phyloP scores from a whole-genome alignment of 2,888 invertebrate species.

The Chirona hameri region DNA sequence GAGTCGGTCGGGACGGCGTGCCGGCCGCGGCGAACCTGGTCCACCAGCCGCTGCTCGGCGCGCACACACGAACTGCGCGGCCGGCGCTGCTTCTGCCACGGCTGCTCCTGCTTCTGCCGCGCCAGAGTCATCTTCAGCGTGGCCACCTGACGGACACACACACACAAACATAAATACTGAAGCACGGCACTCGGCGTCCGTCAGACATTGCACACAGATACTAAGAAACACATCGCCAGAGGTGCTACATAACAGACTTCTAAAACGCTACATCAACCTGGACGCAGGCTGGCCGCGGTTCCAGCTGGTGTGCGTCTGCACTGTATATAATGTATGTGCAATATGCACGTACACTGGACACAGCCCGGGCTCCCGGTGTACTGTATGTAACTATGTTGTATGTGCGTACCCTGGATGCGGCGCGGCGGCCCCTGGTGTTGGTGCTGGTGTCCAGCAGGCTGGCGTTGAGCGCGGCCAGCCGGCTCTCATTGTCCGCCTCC shows the following conservation, averaged over 20 bases:
- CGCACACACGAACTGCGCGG: slow-evolving; percentile 24
- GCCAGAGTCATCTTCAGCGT: not conserved
- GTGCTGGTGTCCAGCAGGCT: not conserved
- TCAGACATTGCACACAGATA: too few relatives aligned
- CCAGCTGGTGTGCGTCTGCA: too few relatives aligned
- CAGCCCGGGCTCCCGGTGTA: not conserved
- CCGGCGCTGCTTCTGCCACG: not conserved
- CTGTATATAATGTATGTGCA: too few relatives aligned
- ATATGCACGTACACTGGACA: not conserved
- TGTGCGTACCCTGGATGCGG: not conserved
- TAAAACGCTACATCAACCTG: too few relatives aligned
- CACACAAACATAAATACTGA: not conserved
- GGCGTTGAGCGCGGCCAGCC: slow-evolving; percentile 10
- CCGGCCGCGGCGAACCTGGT: not conserved
- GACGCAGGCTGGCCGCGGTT: too few relatives aligned
- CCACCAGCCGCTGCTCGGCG: not conserved
- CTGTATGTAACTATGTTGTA: too few relatives aligned
- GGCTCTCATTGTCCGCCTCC: not conserved
- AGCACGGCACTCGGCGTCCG: too few relatives aligned
- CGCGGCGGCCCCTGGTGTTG: not conserved
- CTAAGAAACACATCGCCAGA: too few relatives aligned
- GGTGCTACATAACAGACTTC: too few relatives aligned
- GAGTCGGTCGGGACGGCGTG: not conserved
- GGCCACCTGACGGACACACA: not conserved
- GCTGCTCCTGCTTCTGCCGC: not conserved